Conservation (phyloP, 64 coral and sea anemone species). For the Platygyra sinensis region DNA sequence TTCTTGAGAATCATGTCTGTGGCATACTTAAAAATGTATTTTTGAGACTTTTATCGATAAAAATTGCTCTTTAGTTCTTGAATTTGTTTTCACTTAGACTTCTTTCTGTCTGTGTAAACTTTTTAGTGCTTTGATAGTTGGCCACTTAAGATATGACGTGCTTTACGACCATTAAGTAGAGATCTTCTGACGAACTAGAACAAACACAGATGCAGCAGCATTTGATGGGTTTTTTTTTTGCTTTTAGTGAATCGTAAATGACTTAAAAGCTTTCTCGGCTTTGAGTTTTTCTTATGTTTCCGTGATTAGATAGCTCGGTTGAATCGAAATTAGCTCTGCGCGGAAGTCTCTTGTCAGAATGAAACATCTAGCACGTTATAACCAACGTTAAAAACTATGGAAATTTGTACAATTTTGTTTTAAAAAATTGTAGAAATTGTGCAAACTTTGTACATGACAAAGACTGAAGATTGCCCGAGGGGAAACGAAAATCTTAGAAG, state of each 20-base stretch:
- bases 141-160: slow-evolving; percentile 13
- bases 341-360: slow-evolving; percentile 1
- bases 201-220: slow-evolving; percentile 32
- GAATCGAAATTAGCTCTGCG: slow-evolving; percentile 1
- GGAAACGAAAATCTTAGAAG: neutral
- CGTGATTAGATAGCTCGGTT: neutral
- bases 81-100: too few species aligned
- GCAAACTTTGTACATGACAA: neutral
- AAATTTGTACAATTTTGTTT: neutral
- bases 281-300: neutral
- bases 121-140: neutral
- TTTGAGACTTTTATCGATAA: too few species aligned
- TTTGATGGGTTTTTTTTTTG: slow-evolving; percentile 1
- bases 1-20: too few species aligned
- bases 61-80: too few species aligned
- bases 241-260: slow-evolving; percentile 3
- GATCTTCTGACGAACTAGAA: slow-evolving; percentile 17
- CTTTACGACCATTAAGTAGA: neutral
- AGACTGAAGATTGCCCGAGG: neutral
- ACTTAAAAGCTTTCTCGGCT: neutral
- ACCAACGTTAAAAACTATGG: neutral
- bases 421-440: neutral
- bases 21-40: too few species aligned
- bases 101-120: neutral
- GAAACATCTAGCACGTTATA: neutral